phyloP scores from a whole-genome alignment of 2,888 invertebrate genomes.

The Lepas anatifera region DNA sequence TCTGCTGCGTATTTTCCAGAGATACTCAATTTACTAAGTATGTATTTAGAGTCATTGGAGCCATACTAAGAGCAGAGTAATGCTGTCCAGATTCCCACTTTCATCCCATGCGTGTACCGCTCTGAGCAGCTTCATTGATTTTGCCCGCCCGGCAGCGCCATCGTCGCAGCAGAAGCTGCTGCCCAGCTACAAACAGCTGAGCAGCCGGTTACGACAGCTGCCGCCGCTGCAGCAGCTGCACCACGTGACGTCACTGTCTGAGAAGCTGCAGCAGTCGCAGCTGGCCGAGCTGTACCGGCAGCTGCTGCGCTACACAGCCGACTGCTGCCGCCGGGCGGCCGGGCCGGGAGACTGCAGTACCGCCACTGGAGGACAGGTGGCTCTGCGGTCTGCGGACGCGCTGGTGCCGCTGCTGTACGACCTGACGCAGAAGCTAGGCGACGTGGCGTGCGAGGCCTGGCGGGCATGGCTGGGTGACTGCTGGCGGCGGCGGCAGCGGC shows the following conservation, averaged over 20 bases:
- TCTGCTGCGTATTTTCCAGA: no score
- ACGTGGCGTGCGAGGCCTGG: background rate
- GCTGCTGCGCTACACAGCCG: background rate
- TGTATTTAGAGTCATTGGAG: no score
- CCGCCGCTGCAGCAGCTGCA: background rate
- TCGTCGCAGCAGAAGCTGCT: no score
- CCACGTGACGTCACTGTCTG: background rate
- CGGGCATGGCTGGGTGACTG: background rate
- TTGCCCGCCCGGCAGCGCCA: no score
- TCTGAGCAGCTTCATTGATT: no score
- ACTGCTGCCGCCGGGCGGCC: background rate
- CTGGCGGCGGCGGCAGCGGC: background rate
- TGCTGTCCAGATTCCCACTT: no score
- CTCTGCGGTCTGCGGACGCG: conserved; percentile 1
- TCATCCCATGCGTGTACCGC: no score
- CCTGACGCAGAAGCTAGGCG: conserved; percentile 3
- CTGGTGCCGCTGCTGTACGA: conserved; percentile 4
- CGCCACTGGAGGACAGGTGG: background rate
- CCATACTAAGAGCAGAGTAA: no score
- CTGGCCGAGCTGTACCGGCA: background rate
- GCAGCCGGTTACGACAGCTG: background rate
- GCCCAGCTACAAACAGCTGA: background rate
- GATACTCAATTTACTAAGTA: no score
- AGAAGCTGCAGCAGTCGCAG: background rate
- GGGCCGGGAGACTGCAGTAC: background rate